Conservation (phyloP, 64 coral and sea anemone genomes). For the Pocillopora verrucosa region DNA sequence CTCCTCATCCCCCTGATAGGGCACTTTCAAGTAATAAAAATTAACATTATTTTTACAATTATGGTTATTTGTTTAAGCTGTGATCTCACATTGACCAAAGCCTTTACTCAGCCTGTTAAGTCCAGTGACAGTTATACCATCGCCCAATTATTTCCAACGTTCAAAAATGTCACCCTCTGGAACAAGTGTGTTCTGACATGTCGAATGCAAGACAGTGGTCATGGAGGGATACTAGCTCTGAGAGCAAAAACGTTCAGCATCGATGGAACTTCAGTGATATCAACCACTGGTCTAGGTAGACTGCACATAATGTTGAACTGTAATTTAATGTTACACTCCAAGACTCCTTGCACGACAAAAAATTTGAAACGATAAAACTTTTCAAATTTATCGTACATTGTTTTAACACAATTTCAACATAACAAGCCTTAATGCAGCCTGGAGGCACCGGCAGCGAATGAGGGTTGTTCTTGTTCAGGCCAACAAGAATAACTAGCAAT, state of each 20-base stretch:
- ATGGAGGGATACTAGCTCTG: constrained; percentile 54
- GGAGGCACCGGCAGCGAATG: no score
- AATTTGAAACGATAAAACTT: no score
- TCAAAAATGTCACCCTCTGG: constrained; percentile 26
- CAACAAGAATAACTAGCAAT: no score
- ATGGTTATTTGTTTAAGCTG: constrained; percentile 6
- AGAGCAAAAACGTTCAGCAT: constrained; percentile 23
- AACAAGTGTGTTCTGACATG: constrained; percentile 57
- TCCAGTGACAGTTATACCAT: constrained; percentile 12
- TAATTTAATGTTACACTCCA: no score
- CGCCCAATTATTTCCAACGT: constrained; percentile 54
- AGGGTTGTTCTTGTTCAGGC: no score
- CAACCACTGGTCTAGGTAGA: constrained; percentile 58
- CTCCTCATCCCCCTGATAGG: no score
- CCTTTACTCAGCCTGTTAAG: neutral
- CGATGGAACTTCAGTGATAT: constrained; percentile 57
- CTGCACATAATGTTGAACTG: neutral
- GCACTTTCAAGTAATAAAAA: no score
- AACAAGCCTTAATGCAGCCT: no score
- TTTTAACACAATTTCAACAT: no score
- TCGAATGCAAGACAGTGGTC: neutral
- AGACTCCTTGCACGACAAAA: no score
- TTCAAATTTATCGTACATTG: no score
- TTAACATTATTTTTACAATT: no score
- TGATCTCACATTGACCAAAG: neutral